Percentiles rank a stretch among this genome's conserved stretches.
Evolutionary conservation across 2,888 invertebrate species (phyloP).

Genomic region (Adineta ricciae): DNA sequence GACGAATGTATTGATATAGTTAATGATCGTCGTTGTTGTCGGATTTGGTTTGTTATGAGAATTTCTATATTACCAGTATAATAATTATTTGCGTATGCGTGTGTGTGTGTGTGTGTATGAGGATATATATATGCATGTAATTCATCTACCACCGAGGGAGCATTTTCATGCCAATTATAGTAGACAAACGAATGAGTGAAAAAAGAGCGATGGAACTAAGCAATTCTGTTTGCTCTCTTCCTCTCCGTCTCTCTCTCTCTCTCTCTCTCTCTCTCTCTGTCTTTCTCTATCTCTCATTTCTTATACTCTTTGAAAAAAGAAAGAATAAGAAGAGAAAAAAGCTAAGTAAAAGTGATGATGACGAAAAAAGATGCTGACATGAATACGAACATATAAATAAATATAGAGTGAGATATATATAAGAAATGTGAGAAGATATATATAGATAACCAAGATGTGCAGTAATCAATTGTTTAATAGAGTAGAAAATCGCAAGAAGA

Average conservation of each 20-base stretch:
- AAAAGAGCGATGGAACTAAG: not conserved
- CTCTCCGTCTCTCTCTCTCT: not conserved
- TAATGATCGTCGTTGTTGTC: not conserved
- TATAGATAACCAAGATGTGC: not conserved
- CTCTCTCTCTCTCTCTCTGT: not conserved
- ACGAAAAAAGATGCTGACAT: not conserved
- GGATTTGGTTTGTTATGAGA: not conserved
- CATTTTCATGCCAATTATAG: slow-evolving; percentile 1
- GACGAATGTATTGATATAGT: not conserved
- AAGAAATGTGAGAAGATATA: not conserved
- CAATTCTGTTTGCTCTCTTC: not conserved
- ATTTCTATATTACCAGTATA: not conserved
- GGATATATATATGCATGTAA: not conserved
- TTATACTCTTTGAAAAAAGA: not conserved
- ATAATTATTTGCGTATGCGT: not conserved
- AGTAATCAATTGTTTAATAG: not conserved
- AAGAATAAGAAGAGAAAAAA: too few relatives aligned
- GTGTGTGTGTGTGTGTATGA: too few relatives aligned
- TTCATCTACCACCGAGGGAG: not conserved
- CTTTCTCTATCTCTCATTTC: not conserved
- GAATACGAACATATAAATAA: not conserved
- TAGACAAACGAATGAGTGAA: not conserved
- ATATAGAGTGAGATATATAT: not conserved
- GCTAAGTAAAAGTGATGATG: not conserved
- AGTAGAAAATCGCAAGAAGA: not conserved